Percentiles rank a stretch among this genome's conserved stretches.
Conservation (phyloP, 2,888 invertebrate genomes). For the Pasiphila rectangulata region DNA sequence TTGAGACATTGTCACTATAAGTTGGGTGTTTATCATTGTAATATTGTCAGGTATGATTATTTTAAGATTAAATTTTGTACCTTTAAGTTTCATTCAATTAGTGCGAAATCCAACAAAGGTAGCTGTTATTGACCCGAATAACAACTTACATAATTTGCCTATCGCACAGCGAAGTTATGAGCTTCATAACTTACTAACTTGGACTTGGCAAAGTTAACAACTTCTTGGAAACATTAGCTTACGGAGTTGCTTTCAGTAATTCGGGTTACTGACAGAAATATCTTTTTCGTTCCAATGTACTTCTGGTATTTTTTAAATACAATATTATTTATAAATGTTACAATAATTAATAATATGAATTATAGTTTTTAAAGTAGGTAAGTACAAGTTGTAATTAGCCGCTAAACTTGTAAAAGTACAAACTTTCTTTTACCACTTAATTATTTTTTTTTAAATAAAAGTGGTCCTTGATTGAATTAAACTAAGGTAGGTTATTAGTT, state of each 20-base stretch:
- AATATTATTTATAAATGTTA: no score
- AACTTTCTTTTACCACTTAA: no score
- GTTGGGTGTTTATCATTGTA: no score
- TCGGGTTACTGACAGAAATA: conserved; percentile 1
- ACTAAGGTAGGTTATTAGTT: no score
- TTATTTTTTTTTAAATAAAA: no score
- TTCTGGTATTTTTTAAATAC: background rate
- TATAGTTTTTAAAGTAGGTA: no score
- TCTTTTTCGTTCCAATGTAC: background rate
- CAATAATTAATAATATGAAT: no score
- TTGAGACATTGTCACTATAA: no score
- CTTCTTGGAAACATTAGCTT: conserved; percentile 25
- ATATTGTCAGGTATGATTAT: no score
- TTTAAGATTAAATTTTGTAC: background rate
- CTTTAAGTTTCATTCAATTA: conserved; percentile 12
- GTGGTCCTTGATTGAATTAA: no score
- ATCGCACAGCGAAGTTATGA: conserved; percentile 35
- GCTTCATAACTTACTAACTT: conserved; percentile 36
- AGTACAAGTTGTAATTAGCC: no score
- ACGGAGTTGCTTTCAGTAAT: conserved; percentile 16
- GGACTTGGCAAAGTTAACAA: conserved; percentile 15
- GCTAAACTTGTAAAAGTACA: no score
- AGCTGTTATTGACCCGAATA: conserved; percentile 23
- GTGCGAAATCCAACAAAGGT: conserved; percentile 12
- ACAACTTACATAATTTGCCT: conserved; percentile 26